Evolutionary conservation across 2,113 vertebrate species (phyloP).

Genomic region (Megalops atlanticus): DNA sequence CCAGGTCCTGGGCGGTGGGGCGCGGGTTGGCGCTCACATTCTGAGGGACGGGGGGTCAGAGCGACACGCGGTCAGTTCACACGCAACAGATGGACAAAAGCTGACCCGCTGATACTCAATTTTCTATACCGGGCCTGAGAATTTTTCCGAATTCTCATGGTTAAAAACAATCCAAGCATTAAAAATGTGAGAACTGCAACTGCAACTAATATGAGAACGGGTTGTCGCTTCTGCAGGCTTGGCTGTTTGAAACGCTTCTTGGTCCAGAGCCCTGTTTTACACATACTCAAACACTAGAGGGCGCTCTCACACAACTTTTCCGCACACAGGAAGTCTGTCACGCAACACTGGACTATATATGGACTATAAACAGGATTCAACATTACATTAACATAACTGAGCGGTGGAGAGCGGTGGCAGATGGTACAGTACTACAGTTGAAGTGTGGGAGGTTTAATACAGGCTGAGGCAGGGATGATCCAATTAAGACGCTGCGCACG

Average conservation of each 20-base stretch:
- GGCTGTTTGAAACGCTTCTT: neutral
- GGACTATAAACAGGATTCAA: no score
- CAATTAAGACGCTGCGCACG: no score
- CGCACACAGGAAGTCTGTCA: neutral
- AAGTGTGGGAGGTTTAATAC: no score
- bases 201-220: neutral
- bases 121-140: neutral
- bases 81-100: no score
- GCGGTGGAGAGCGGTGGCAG: no score
- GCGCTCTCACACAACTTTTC: slow-evolving; percentile 1
- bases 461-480: no score
- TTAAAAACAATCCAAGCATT: no score
- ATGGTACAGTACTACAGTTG: no score
- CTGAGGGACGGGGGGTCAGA: slow-evolving; percentile 62
- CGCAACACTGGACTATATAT: no score
- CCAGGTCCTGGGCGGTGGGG: slow-evolving; percentile 94
- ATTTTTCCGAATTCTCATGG: no score
- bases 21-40: slow-evolving; percentile 86
- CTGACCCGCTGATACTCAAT: neutral
- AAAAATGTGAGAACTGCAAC: neutral
- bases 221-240: neutral
- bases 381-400: no score
- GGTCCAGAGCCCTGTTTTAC: neutral
- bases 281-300: slow-evolving; percentile 1
- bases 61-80: no score